These are phyloP conservation scores for Lepidocyrtinus sp. DNA, from an alignment of 2,888 invertebrate genomes.

Conservation along the genomic window DNA sequence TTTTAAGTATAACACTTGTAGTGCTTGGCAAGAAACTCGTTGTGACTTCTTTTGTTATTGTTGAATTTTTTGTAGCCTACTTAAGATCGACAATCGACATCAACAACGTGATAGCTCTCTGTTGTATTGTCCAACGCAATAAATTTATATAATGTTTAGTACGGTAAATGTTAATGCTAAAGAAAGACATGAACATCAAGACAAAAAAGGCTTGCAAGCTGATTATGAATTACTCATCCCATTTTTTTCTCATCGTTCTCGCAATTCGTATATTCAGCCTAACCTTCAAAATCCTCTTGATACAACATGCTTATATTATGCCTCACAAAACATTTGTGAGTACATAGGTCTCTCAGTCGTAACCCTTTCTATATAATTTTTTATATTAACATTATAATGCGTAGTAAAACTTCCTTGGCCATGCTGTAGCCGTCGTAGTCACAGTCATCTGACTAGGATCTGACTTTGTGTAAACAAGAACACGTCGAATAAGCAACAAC, in stretches of 20 bases:
- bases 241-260: not conserved
- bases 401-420: too few relatives aligned
- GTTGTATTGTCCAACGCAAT: constrained; percentile 17
- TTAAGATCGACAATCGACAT: constrained; percentile 13
- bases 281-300: constrained; percentile 11
- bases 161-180: too few relatives aligned
- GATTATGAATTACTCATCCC: constrained; percentile 12
- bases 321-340: not conserved
- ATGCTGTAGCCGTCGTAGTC: too few relatives aligned
- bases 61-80: constrained; percentile 2
- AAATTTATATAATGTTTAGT: not conserved
- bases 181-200: constrained; percentile 9
- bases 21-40: not conserved
- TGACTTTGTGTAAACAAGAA: too few relatives aligned
- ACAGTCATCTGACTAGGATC: not conserved
- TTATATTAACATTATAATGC: too few relatives aligned
- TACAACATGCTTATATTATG: not conserved
- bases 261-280: not conserved
- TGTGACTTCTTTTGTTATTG: constrained; percentile 9
- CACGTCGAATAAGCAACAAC: too few relatives aligned
- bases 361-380: too few relatives aligned
- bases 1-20: not conserved
- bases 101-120: too few relatives aligned
- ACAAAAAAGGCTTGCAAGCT: constrained; percentile 10
- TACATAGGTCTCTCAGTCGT: not conserved